Evolutionary conservation across 2,113 vertebrate genomes (phyloP), one percentile per base, ranked within the genome.

Genomic region (Indicator indicator): DNA sequence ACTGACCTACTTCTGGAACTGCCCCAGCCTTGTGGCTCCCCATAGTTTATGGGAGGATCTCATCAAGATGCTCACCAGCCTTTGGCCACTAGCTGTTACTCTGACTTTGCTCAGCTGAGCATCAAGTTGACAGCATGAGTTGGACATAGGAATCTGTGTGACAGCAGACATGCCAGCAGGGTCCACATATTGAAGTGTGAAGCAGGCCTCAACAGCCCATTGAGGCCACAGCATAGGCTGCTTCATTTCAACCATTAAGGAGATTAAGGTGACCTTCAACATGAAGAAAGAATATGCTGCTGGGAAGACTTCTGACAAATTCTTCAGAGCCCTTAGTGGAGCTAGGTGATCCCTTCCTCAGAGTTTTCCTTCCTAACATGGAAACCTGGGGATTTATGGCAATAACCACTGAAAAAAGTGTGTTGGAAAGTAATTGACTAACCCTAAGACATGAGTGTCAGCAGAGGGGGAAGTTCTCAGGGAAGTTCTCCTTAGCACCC

Each of bases 1-100:
- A 24, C 40, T 64, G 70, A 56, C 48, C 76, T 76, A 2, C 23
- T 65, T 16, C 88, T 33, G 28, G 58, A 70, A 23, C 21, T 71
- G 70, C 17, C 46, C 48, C 62, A 48, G 52, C 30, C 21, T 68
- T 16, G 40, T 33, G 58, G 8, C 13, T 83, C 4, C 36, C 56
- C 16, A 6, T 3, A 26, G 33, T 9, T 4, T 16, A 2, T 3
- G 16, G 24, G 27, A 7, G 12, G 6, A 11, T 23, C 46, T 46
- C n/a, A 3, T 30, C 44, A 78, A 26, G 81, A 11, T 17, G 24
- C 7, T 12, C 40, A 63, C 55, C 46, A 27, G 30, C 36, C 4
- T 15, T 6, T 2, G 19, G 28, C 9, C 33, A 48, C 50, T n/a
- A 33, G 30, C 13, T 81, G 9, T 28, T 23, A 18, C 38, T 44